A percentile compares a stretch with the other conserved stretches of the same genome.
Conservation (phyloP, 1,140 invertebrate genomes). For the Atopsyche davidsoni region DNA sequence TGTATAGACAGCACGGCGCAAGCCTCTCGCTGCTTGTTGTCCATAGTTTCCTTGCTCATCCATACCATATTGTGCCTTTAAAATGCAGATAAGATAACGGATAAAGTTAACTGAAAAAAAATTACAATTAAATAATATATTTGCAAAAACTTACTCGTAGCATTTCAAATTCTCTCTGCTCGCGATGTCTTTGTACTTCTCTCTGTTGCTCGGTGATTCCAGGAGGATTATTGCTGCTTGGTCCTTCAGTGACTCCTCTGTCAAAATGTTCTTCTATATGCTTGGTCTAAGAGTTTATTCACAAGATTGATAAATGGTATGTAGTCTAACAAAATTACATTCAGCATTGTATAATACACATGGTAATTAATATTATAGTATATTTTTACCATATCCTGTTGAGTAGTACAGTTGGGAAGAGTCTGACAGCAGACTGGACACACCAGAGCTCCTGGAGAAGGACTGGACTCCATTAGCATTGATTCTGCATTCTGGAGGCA, state of each 20-base stretch:
- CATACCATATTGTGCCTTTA: conserved; percentile 79
- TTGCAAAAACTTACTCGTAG: conserved; percentile 49
- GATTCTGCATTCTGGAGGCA: conserved; percentile 33
- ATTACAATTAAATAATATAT: neutral
- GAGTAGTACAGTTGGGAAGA: conserved; percentile 37
- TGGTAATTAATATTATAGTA: neutral
- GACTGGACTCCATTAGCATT: conserved; percentile 47
- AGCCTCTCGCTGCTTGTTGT: conserved; percentile 73
- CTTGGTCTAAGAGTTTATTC: conserved; percentile 40
- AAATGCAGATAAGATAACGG: neutral
- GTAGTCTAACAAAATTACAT: neutral
- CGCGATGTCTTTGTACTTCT: conserved; percentile 62
- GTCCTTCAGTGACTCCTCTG: conserved; percentile 30
- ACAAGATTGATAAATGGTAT: neutral
- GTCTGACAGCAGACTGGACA: conserved; percentile 47
- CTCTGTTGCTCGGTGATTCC: conserved; percentile 50
- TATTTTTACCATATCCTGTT: conserved; percentile 42
- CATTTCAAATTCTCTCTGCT: conserved; percentile 76
- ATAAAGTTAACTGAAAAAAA: neutral
- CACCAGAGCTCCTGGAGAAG: conserved; percentile 37
- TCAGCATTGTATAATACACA: too few species aligned
- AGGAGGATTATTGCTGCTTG: conserved; percentile 10
- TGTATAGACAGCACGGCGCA: conserved; percentile 77
- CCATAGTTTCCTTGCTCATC: conserved; percentile 77
- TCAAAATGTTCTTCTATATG: conserved; percentile 69